Conservation (phyloP, 2,888 invertebrate genomes). For the Schrankia costaestrigalis region DNA sequence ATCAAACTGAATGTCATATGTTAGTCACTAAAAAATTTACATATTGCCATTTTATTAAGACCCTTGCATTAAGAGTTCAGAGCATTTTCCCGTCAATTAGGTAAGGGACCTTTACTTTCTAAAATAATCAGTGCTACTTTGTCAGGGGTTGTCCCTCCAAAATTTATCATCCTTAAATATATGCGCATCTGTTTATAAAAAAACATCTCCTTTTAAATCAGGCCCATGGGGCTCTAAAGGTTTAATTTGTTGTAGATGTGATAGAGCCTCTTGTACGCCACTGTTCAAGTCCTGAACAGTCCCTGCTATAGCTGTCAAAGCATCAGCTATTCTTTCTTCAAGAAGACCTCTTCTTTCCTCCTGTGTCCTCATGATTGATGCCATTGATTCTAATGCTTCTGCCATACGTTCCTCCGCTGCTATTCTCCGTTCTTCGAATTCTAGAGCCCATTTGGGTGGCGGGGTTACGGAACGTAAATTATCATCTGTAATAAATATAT, state of each 20-base stretch:
- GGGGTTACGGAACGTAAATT: conserved; percentile 40
- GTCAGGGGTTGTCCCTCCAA: too few species aligned
- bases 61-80: too few species aligned
- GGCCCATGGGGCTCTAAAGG: conserved; percentile 40
- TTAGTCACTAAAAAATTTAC: too few species aligned
- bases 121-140: too few species aligned
- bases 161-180: too few species aligned
- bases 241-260: conserved; percentile 42
- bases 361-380: conserved; percentile 49
- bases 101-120: too few species aligned
- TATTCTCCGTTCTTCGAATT: conserved; percentile 62
- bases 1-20: too few species aligned
- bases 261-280: conserved; percentile 50
- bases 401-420: conserved; percentile 66
- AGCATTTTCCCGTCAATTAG: too few species aligned
- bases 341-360: conserved; percentile 52
- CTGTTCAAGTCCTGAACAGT: conserved; percentile 60
- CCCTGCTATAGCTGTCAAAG: conserved; percentile 54
- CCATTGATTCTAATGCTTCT: conserved; percentile 58
- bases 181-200: too few species aligned
- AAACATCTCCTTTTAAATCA: conserved; percentile 48
- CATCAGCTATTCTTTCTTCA: conserved; percentile 55
- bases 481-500: conserved; percentile 37
- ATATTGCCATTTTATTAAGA: too few species aligned
- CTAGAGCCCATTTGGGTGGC: conserved; percentile 66